These are phyloP conservation scores for Lucinisca nassula DNA, from an alignment of 2,888 invertebrate genomes.

Conservation along the genomic window DNA sequence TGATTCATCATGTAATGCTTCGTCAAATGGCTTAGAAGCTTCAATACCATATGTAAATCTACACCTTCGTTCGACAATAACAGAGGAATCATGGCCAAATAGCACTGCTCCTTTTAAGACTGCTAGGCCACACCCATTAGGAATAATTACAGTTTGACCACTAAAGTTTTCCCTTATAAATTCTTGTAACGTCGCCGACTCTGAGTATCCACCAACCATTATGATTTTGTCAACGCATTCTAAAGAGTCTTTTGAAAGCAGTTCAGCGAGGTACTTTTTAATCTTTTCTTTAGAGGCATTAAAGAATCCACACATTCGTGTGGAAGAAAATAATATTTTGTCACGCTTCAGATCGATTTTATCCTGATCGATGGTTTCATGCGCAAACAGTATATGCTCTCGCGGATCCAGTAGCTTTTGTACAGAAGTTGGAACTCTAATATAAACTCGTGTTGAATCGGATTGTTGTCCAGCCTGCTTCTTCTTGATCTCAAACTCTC, in stretches of 20 bases:
- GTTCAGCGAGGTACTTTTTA: no score
- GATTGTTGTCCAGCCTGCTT: neutral
- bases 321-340: neutral
- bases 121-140: neutral
- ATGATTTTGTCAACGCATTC: neutral
- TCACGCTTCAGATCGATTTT: neutral
- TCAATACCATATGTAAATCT: neutral
- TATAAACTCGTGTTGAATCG: neutral
- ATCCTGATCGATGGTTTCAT: neutral
- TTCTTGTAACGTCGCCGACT: neutral
- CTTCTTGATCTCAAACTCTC: neutral
- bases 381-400: no score
- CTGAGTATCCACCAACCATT: neutral
- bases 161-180: neutral
- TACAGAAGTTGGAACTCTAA: neutral
- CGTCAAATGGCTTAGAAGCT: neutral
- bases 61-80: neutral
- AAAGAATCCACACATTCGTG: neutral
- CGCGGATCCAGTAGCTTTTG: neutral
- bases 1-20: neutral
- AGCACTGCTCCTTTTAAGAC: neutral
- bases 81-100: neutral
- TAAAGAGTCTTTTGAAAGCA: neutral
- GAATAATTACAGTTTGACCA: neutral
- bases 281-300: neutral